These are phyloP conservation scores for Drosophila meridiana DNA, from an alignment of 2,888 invertebrate species.

Conservation along the genomic window DNA sequence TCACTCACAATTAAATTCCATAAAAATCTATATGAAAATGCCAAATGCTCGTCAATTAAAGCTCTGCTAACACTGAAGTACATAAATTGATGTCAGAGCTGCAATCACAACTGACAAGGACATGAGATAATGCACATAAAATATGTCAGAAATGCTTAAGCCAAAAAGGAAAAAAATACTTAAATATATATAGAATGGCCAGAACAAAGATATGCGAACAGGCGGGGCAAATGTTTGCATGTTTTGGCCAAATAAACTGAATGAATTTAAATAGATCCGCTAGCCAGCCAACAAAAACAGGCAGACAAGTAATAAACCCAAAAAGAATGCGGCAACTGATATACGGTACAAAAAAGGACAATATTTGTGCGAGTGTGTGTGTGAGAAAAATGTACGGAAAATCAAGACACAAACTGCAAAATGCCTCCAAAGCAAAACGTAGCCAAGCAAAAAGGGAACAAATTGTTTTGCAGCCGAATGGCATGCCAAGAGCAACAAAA, in stretches of 20 bases:
- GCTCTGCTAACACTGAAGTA: conserved; percentile 18
- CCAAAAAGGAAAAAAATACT: background rate
- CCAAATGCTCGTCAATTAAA: conserved; percentile 42
- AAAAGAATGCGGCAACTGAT: conserved; percentile 67
- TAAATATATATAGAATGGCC: background rate
- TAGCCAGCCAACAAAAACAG: conserved; percentile 24
- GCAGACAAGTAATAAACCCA: conserved; percentile 70
- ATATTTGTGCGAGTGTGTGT: conserved; percentile 1
- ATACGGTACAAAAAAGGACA: conserved; percentile 10
- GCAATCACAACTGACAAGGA: conserved; percentile 47
- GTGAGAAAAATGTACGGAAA: conserved; percentile 45
- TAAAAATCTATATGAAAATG: conserved; percentile 1
- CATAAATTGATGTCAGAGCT: conserved; percentile 60
- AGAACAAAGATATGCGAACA: conserved; percentile 22
- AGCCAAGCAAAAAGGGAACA: conserved; percentile 54
- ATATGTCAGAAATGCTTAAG: conserved; percentile 65
- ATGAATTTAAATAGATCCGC: conserved; percentile 64
- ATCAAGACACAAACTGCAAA: conserved; percentile 63
- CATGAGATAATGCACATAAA: conserved; percentile 72
- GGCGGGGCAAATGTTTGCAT: conserved; percentile 63
- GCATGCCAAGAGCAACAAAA: conserved; percentile 56
- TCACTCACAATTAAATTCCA: conserved; percentile 1
- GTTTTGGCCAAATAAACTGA: conserved; percentile 72
- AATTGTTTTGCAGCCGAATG: conserved; percentile 56
- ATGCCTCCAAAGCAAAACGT: conserved; percentile 60